Conservation (phyloP, 2,888 invertebrate species). For the Abscondita cerata region DNA sequence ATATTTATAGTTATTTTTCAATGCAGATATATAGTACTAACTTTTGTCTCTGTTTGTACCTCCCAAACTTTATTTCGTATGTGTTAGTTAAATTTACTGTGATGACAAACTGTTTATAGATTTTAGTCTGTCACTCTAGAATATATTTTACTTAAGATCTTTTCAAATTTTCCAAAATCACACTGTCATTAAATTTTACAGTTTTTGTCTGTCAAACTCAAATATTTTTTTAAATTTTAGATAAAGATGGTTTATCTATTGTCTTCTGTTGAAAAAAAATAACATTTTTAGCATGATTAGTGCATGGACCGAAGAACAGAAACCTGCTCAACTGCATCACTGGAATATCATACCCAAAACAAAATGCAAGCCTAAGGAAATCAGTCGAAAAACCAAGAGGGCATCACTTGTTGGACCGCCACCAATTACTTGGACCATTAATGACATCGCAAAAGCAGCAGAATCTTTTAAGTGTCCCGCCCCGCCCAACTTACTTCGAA, state of each 20-base stretch:
- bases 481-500: conserved; percentile 60
- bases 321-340: conserved; percentile 49
- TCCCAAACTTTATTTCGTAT: no score
- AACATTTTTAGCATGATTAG: conserved; percentile 37
- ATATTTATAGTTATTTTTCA: no score
- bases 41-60: no score
- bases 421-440: conserved; percentile 56
- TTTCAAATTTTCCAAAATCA: no score
- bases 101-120: no score
- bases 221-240: no score
- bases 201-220: conserved; percentile 17
- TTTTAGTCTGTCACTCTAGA: no score
- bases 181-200: conserved; percentile 8
- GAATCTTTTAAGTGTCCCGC: conserved; percentile 63
- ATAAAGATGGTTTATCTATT: no score
- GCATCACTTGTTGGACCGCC: conserved; percentile 18
- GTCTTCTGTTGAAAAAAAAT: neutral
- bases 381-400: conserved; percentile 22
- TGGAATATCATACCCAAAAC: conserved; percentile 52
- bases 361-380: conserved; percentile 21
- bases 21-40: no score
- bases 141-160: no score
- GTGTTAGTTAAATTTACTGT: no score
- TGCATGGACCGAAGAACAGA: conserved; percentile 40
- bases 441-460: conserved; percentile 65